Percentiles rank a stretch among this genome's conserved stretches.
Evolutionary conservation across 1,140 invertebrate species (phyloP).

Genomic region (Helicorthomorpha holstii): DNA sequence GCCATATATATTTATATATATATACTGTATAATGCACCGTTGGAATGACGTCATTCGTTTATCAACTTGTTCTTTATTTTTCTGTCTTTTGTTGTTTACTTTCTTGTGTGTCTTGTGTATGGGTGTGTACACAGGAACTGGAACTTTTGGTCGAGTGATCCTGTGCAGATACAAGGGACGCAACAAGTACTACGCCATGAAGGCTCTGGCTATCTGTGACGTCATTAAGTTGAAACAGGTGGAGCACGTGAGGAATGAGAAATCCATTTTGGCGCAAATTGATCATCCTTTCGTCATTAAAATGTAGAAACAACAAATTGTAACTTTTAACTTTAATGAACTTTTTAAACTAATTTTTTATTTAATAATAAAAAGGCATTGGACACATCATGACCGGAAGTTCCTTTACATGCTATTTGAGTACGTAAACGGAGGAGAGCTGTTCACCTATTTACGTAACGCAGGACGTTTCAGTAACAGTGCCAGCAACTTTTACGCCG

Average conservation of each 20-base stretch:
- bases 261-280: slow-evolving; percentile 62
- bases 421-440: slow-evolving; percentile 84
- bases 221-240: slow-evolving; percentile 84
- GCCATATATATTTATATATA: too few species aligned
- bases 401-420: slow-evolving; percentile 90
- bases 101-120: too few species aligned
- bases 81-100: too few species aligned
- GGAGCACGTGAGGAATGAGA: slow-evolving; percentile 89
- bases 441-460: slow-evolving; percentile 86
- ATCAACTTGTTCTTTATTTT: too few species aligned
- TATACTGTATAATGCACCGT: too few species aligned
- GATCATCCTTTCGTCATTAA: slow-evolving; percentile 88
- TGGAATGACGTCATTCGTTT: too few species aligned
- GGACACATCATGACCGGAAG: slow-evolving; percentile 69
- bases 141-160: slow-evolving; percentile 81
- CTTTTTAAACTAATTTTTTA: too few species aligned
- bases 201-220: slow-evolving; percentile 76
- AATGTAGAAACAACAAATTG: too few species aligned
- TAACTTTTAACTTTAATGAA: too few species aligned
- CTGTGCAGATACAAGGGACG: slow-evolving; percentile 62
- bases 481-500: slow-evolving; percentile 78
- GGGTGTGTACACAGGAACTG: slow-evolving; percentile 82
- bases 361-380: slow-evolving; percentile 43
- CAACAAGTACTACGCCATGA: slow-evolving; percentile 67
- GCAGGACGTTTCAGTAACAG: slow-evolving; percentile 71